A percentile compares a stretch with the other conserved stretches of the same genome.
Conservation (phyloP, 1,140 invertebrate species). For the Magallana gigas region DNA sequence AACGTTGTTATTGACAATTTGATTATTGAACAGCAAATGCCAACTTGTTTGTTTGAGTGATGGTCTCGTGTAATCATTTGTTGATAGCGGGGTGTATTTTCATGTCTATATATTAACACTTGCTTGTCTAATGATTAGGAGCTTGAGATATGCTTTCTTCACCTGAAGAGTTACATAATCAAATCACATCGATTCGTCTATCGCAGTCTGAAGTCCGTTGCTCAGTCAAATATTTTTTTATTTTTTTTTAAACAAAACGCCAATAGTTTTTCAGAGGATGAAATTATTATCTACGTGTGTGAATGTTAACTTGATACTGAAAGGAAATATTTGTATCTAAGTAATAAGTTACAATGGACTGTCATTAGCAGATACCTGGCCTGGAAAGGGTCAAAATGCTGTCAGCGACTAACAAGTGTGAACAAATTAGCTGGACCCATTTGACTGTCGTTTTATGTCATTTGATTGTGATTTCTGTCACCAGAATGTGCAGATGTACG, state of each 20-base stretch:
- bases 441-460: background rate
- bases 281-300: no score
- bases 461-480: constrained; percentile 20
- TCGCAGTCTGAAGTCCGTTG: background rate
- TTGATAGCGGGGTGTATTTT: background rate
- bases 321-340: background rate
- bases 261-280: no score
- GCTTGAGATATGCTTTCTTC: background rate
- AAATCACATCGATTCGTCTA: background rate
- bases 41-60: background rate
- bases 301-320: no score
- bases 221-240: no score
- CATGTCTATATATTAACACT: no score
- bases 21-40: background rate
- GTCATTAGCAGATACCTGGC: background rate
- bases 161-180: background rate
- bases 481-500: constrained; percentile 76
- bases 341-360: background rate
- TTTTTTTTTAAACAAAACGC: no score
- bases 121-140: background rate
- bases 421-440: constrained; percentile 17
- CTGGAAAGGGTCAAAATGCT: background rate
- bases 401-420: background rate
- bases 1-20: no score
- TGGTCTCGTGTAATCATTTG: background rate